Percentiles rank a stretch among this genome's conserved stretches.
Conservation (phyloP, 2,797 vertebrate genomes). For the Danionella dracula region DNA sequence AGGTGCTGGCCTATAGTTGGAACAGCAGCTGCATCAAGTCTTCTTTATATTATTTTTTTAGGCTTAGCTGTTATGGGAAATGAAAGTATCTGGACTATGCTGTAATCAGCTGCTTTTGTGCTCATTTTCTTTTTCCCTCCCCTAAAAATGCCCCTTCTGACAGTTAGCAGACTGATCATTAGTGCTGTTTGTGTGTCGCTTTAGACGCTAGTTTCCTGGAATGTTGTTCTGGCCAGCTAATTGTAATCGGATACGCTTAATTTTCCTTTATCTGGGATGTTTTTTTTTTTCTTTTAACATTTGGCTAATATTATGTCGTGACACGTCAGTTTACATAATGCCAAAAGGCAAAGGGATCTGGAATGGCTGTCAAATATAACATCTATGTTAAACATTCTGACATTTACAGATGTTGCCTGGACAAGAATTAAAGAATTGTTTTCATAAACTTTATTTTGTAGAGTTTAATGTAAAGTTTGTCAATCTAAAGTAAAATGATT, state of each 20-base stretch:
- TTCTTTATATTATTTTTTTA: conserved; percentile 37
- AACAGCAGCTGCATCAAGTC: conserved; percentile 18
- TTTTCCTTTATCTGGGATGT: conserved; percentile 7
- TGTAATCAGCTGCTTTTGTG: conserved; percentile 40
- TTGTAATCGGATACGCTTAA: conserved; percentile 3
- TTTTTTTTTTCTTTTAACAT: neutral
- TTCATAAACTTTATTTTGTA: too few relatives aligned
- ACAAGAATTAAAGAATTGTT: too few relatives aligned
- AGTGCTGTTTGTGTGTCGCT: conserved; percentile 16
- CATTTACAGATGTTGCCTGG: too few relatives aligned
- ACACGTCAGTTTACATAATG: too few relatives aligned
- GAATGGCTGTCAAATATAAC: too few relatives aligned
- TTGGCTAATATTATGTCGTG: too few relatives aligned
- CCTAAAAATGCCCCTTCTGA: conserved; percentile 1
- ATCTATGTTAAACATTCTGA: too few relatives aligned
- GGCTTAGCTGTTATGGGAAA: conserved; percentile 28
- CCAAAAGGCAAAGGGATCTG: too few relatives aligned
- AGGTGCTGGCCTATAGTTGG: neutral
- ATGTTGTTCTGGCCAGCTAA: conserved; percentile 3
- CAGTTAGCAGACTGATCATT: conserved; percentile 29
- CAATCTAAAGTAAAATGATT: too few relatives aligned
- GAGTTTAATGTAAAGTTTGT: too few relatives aligned
- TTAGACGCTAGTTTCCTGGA: conserved; percentile 4
- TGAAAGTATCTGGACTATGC: conserved; percentile 17
- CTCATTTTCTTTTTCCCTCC: neutral